These are phyloP conservation scores for Elachura formosa DNA, from an alignment of 2,113 vertebrate species.

Conservation along the genomic window DNA sequence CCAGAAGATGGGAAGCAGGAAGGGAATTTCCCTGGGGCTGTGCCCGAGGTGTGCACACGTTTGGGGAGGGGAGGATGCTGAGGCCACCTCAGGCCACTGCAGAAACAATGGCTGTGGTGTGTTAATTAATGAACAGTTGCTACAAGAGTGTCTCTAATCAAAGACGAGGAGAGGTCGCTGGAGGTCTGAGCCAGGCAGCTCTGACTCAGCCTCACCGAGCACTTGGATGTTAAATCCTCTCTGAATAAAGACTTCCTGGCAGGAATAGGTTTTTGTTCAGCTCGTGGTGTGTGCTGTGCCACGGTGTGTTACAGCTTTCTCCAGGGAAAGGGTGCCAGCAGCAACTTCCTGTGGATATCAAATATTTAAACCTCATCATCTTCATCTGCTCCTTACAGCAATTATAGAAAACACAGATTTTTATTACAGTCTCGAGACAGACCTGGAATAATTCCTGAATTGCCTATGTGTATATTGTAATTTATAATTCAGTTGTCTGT, in stretches of 20 bases:
- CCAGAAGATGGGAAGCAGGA: background rate
- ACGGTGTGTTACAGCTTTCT: background rate
- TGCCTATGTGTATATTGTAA: background rate
- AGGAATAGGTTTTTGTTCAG: background rate
- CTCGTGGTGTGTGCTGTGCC: background rate
- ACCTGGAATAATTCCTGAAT: background rate
- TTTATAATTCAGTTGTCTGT: conserved; percentile 24
- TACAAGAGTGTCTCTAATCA: background rate
- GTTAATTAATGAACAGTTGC: background rate
- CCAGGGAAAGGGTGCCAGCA: background rate
- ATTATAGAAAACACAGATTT: background rate
- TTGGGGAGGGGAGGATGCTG: background rate
- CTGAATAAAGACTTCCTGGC: background rate
- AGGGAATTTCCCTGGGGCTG: background rate
- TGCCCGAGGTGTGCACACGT: background rate
- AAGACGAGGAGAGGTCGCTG: background rate
- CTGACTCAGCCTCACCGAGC: background rate
- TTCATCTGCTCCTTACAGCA: background rate
- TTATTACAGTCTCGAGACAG: background rate
- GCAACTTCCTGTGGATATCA: background rate
- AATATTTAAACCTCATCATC: background rate
- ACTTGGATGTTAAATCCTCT: background rate
- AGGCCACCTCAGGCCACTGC: background rate
- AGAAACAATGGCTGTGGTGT: background rate
- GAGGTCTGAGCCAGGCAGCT: background rate